Percentiles rank a stretch among this genome's conserved stretches.
Evolutionary conservation across 2,888 invertebrate genomes (phyloP).

Genomic region (Nymphalis c-album): DNA sequence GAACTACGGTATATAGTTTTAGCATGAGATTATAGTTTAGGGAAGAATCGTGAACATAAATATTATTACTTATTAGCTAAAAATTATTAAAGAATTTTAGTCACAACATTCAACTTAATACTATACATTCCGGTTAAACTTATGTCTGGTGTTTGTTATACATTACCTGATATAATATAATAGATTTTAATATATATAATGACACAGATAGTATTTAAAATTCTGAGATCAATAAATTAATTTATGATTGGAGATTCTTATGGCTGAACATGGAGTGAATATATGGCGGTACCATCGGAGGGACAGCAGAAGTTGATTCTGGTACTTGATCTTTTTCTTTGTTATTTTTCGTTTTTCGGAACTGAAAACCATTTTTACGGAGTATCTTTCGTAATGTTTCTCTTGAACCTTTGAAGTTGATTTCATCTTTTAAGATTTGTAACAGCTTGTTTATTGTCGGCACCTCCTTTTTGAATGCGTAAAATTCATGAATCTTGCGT

Average conservation of each 20-base stretch:
- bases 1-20: slow-evolving; percentile 6
- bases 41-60: not conserved
- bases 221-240: slow-evolving; percentile 19
- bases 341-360: slow-evolving; percentile 72
- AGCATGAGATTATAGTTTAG: not conserved
- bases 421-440: slow-evolving; percentile 73
- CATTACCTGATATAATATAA: slow-evolving; percentile 2
- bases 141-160: not conserved
- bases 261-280: slow-evolving; percentile 74
- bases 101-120: not conserved
- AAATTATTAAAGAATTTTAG: not conserved
- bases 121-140: not conserved
- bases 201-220: not conserved
- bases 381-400: slow-evolving; percentile 73
- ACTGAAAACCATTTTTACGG: slow-evolving; percentile 74
- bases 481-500: slow-evolving; percentile 75
- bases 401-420: slow-evolving; percentile 73
- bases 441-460: slow-evolving; percentile 74
- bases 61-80: slow-evolving; percentile 1
- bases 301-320: slow-evolving; percentile 59
- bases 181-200: slow-evolving; percentile 15
- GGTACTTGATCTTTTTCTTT: slow-evolving; percentile 68
- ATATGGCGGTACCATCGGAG: slow-evolving; percentile 70
- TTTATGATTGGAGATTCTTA: slow-evolving; percentile 67
- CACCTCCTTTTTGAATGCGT: slow-evolving; percentile 74